Percentiles rank a stretch among this genome's conserved stretches.
Conservation (phyloP, 2,113 vertebrate species). For the Tyto alba region DNA sequence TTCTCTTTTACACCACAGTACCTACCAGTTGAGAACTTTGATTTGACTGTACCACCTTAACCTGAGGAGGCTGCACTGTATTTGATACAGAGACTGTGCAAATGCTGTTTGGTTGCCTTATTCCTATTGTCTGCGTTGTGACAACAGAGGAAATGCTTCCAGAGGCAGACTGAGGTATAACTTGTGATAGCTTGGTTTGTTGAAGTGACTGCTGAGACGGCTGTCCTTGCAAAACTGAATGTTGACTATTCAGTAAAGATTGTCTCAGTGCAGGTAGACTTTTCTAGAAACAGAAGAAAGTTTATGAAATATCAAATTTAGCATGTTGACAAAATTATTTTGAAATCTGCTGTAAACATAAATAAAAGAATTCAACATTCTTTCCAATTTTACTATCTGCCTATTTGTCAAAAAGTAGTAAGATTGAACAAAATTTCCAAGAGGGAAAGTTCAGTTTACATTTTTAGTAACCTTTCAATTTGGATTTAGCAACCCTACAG, state of each 20-base stretch:
- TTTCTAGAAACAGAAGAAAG: conserved; percentile 74
- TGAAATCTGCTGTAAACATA: not conserved
- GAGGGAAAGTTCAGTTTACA: not conserved
- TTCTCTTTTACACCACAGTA: conserved; percentile 28
- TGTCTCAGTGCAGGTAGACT: conserved; percentile 86
- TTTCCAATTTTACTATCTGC: not conserved
- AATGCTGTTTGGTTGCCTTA: conserved; percentile 78
- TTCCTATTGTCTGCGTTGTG: conserved; percentile 73
- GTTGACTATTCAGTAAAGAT: conserved; percentile 82
- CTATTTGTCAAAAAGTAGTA: not conserved
- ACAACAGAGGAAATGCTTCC: conserved; percentile 68
- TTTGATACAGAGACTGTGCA: conserved; percentile 71
- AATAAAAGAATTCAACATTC: not conserved
- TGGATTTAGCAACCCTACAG: not conserved
- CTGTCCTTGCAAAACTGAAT: conserved; percentile 69
- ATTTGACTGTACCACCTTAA: conserved; percentile 69
- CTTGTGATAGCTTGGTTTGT: conserved; percentile 69
- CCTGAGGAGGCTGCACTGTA: conserved; percentile 58
- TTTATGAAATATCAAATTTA: not conserved
- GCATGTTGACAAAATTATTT: not conserved
- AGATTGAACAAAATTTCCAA: not conserved
- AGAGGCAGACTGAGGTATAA: conserved; percentile 61
- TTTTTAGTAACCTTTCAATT: not conserved
- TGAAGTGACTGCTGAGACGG: conserved; percentile 70
- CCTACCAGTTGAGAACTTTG: conserved; percentile 78